Percentiles rank a stretch among this genome's conserved stretches.
Evolutionary conservation across 2,797 vertebrate genomes (phyloP).

Genomic region (Hydrolagus colliei): DNA sequence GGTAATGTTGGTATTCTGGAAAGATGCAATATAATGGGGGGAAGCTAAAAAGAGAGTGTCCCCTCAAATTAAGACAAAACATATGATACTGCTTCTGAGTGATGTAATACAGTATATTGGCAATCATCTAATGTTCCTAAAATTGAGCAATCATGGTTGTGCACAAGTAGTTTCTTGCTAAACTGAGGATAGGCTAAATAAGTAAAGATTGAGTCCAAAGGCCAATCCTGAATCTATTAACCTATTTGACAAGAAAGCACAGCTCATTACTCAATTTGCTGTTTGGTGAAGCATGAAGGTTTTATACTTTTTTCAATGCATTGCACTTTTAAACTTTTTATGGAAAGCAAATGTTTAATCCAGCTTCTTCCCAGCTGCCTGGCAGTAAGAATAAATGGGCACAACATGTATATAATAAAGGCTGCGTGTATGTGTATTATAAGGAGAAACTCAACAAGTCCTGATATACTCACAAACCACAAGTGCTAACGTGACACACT

Average conservation of each 20-base stretch:
- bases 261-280: not conserved
- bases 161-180: not conserved
- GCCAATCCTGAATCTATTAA: not conserved
- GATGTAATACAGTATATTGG: not conserved
- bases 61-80: not conserved
- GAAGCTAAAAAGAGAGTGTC: not conserved
- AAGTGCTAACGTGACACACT: not conserved
- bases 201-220: not conserved
- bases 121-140: not conserved
- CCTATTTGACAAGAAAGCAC: not conserved
- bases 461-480: not conserved
- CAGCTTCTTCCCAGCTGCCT: not conserved
- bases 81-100: too few relatives aligned
- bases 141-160: not conserved
- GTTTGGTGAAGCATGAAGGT: not conserved
- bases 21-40: too few relatives aligned
- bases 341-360: too few relatives aligned
- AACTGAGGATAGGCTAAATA: slow-evolving; percentile 8
- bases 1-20: too few relatives aligned
- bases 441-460: not conserved
- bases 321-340: too few relatives aligned
- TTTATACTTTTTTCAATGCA: not conserved
- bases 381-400: not conserved
- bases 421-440: not conserved
- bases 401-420: not conserved